Percentiles rank a stretch among this genome's conserved stretches.
Conservation (phyloP, 37 sponge, comb jelly and placozoan genomes). For the Bolinopsis microptera region DNA sequence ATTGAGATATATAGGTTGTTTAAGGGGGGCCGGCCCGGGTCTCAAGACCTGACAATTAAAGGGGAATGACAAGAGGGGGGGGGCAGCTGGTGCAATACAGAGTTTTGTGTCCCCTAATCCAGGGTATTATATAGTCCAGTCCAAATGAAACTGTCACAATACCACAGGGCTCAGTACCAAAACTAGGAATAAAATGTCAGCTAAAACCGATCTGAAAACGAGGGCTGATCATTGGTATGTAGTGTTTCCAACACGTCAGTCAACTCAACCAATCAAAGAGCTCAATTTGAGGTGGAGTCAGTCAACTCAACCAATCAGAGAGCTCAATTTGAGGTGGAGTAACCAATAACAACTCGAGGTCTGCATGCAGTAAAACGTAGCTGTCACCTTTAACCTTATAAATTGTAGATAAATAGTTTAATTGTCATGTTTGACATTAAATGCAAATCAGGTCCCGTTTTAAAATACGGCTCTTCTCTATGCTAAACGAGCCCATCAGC, state of each 20-base stretch:
- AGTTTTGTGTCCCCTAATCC: slow-evolving; percentile 33
- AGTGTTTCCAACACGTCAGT: background rate
- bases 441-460: background rate
- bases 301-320: background rate
- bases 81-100: slow-evolving; percentile 11
- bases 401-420: background rate
- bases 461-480: background rate
- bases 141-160: background rate
- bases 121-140: slow-evolving; percentile 8
- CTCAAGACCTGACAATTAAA: background rate
- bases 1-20: background rate
- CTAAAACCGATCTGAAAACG: background rate
- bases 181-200: background rate
- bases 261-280: background rate
- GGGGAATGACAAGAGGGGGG: background rate
- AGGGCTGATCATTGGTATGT: background rate
- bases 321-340: background rate
- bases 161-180: background rate
- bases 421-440: background rate
- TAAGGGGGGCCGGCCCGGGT: background rate
- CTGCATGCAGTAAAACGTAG: background rate
- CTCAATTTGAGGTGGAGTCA: background rate
- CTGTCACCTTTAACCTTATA: background rate
- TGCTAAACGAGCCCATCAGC: background rate
- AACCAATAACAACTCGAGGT: background rate